These are phyloP conservation scores for Drosophila neocordata DNA, from an alignment of 1,140 invertebrate genomes.

Conservation along the genomic window DNA sequence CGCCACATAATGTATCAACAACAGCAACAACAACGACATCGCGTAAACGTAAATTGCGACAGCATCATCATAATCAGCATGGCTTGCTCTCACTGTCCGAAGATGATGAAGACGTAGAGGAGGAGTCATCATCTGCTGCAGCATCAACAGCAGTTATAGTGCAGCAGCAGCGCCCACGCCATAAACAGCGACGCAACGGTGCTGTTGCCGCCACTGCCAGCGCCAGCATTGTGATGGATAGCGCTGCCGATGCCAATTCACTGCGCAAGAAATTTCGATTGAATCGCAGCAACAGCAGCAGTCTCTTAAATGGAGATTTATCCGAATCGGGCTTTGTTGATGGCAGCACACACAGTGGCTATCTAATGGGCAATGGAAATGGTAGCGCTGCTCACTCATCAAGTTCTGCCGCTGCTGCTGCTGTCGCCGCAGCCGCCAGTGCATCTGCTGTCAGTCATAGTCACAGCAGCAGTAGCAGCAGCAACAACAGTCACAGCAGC, in stretches of 20 bases:
- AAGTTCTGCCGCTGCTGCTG: background rate
- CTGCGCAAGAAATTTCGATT: slow-evolving; percentile 80
- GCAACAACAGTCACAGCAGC: slow-evolving; percentile 32
- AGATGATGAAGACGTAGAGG: slow-evolving; percentile 14
- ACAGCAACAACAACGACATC: slow-evolving; percentile 27
- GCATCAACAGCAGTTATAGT: slow-evolving; percentile 26
- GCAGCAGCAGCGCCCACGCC: slow-evolving; percentile 43
- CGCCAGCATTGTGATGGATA: slow-evolving; percentile 69
- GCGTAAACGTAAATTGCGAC: slow-evolving; percentile 66
- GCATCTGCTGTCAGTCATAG: slow-evolving; percentile 16
- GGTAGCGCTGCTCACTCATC: no score
- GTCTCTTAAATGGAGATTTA: slow-evolving; percentile 23
- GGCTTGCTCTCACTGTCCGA: slow-evolving; percentile 24
- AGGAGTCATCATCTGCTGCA: slow-evolving; percentile 16
- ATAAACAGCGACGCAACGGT: slow-evolving; percentile 69
- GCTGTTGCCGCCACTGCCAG: slow-evolving; percentile 45
- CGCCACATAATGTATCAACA: slow-evolving; percentile 51
- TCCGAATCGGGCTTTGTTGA: slow-evolving; percentile 79
- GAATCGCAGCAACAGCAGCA: slow-evolving; percentile 53
- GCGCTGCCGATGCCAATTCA: slow-evolving; percentile 68
- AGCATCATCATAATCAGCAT: slow-evolving; percentile 46
- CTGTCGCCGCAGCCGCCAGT: background rate
- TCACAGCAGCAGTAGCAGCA: slow-evolving; percentile 14
- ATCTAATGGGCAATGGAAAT: slow-evolving; percentile 47
- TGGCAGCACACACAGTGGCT: slow-evolving; percentile 61